phyloP scores from a whole-genome alignment of 1,140 invertebrate species.

The Radopholus similis region DNA sequence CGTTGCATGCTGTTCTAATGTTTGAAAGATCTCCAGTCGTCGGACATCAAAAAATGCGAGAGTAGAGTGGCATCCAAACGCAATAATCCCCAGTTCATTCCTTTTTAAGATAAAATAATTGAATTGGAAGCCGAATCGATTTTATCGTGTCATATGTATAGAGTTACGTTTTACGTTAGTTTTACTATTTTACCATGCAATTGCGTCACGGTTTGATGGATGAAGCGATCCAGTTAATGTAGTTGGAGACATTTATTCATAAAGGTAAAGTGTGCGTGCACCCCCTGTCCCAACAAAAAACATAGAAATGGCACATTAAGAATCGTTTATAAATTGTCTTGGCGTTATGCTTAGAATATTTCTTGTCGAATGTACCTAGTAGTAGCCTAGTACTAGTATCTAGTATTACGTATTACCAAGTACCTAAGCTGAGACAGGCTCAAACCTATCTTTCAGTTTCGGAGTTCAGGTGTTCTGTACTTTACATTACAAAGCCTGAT shows the following conservation, averaged over 20 bases:
- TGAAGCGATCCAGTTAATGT: slow-evolving; percentile 38
- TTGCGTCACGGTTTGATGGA: slow-evolving; percentile 39
- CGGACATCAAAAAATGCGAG: slow-evolving; percentile 37
- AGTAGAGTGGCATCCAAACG: slow-evolving; percentile 33
- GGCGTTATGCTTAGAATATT: no score
- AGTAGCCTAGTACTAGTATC: no score
- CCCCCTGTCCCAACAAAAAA: not conserved
- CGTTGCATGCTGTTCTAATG: slow-evolving; percentile 34
- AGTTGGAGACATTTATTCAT: slow-evolving; percentile 14
- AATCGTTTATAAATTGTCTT: no score
- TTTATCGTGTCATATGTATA: slow-evolving; percentile 10
- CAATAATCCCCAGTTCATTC: slow-evolving; percentile 33
- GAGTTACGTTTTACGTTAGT: no score
- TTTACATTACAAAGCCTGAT: no score
- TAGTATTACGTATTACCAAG: no score
- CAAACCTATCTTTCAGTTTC: no score
- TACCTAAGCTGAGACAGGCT: no score
- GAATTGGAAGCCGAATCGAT: slow-evolving; percentile 18
- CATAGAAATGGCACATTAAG: no score
- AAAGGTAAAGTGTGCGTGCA: no score
- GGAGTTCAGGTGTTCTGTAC: no score
- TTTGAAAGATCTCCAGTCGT: slow-evolving; percentile 39
- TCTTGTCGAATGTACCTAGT: no score
- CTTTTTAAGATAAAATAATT: slow-evolving; percentile 27
- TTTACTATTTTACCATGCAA: slow-evolving; percentile 35